Percentiles rank a stretch among this genome's conserved stretches.
phyloP scores from a whole-genome alignment of 2,113 vertebrate genomes.

The Laterallus jamaicensis region DNA sequence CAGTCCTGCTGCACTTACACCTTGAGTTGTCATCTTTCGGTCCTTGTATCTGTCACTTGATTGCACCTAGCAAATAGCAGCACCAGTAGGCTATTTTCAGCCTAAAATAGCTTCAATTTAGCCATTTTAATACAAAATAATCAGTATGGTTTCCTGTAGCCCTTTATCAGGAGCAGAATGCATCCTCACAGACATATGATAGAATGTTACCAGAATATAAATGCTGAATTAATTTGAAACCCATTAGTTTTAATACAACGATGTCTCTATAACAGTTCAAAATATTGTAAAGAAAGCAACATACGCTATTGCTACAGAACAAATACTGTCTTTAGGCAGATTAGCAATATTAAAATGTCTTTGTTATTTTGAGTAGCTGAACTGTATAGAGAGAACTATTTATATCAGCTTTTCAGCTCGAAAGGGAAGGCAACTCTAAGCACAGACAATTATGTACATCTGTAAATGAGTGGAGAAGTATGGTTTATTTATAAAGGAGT shows the following conservation, averaged over 20 bases:
- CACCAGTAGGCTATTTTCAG: not conserved
- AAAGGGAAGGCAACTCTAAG: not conserved
- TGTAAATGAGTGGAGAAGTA: not conserved
- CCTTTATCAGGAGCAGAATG: not conserved
- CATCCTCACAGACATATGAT: not conserved
- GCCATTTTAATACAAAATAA: slow-evolving; percentile 2
- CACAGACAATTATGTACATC: not conserved
- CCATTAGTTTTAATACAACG: not conserved
- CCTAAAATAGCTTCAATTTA: not conserved
- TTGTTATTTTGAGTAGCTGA: slow-evolving; percentile 19
- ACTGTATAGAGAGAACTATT: not conserved
- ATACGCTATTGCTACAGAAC: not conserved
- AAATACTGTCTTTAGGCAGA: slow-evolving; percentile 24
- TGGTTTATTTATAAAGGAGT: not conserved
- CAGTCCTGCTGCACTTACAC: not conserved
- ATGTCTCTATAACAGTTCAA: not conserved
- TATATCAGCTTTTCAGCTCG: not conserved
- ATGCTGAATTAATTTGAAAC: slow-evolving; percentile 19
- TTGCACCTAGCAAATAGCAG: not conserved
- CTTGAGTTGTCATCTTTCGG: not conserved
- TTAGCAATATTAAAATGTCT: slow-evolving; percentile 20
- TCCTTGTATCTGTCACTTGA: not conserved
- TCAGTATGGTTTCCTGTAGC: slow-evolving; percentile 9
- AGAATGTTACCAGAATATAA: not conserved
- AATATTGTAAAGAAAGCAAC: slow-evolving; percentile 24